Percentiles rank a stretch among this genome's conserved stretches.
phyloP scores from a whole-genome alignment of 2,797 vertebrate species.

The Scyliorhinus canicula region DNA sequence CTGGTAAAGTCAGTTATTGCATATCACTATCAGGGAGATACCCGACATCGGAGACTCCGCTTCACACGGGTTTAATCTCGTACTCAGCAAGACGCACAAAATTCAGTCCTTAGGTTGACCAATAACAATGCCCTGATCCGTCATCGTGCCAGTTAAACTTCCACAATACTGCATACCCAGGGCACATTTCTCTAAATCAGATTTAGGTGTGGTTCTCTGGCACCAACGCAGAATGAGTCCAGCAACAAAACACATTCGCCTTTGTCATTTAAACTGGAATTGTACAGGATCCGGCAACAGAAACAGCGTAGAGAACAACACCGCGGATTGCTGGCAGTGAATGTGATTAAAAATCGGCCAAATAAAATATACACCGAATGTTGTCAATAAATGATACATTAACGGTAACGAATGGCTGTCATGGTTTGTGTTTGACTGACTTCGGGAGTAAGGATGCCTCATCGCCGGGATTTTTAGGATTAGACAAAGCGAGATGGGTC shows the following conservation, averaged over 20 bases:
- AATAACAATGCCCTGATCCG: not conserved
- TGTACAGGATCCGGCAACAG: not conserved
- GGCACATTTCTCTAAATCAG: not conserved
- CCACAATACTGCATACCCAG: not conserved
- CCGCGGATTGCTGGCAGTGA: not conserved
- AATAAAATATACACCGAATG: not conserved
- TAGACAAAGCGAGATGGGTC: not conserved
- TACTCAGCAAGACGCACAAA: not conserved
- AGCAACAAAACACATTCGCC: not conserved
- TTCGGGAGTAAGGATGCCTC: not conserved
- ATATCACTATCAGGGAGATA: not conserved
- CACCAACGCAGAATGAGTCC: not conserved
- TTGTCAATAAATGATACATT: not conserved
- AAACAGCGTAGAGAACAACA: not conserved
- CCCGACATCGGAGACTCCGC: not conserved
- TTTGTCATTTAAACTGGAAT: not conserved
- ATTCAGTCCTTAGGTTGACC: not conserved
- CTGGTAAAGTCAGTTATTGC: not conserved
- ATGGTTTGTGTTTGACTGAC: not conserved
- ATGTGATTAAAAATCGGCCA: not conserved
- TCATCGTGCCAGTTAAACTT: not conserved
- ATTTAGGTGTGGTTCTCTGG: not conserved
- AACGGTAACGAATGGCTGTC: not conserved
- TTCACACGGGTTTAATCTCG: not conserved
- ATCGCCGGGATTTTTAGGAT: not conserved